phyloP scores from a whole-genome alignment of 2,797 vertebrate species.

The Luscinia luscinia region DNA sequence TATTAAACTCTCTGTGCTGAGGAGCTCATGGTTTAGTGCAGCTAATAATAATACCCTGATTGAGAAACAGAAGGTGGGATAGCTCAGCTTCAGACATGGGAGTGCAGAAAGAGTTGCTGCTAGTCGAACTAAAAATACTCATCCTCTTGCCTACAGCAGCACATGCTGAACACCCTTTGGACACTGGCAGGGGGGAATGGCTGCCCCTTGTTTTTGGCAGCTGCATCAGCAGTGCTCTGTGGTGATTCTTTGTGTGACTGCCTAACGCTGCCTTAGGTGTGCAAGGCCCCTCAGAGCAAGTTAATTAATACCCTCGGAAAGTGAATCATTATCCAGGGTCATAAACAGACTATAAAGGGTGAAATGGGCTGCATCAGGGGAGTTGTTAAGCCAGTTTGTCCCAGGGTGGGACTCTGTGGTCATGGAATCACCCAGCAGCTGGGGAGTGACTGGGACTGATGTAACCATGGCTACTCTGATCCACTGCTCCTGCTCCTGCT shows the following conservation, averaged over 20 bases:
- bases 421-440: rapidly evolving
- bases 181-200: neutral
- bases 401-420: neutral
- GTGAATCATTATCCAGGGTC: constrained; percentile 31
- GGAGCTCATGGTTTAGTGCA: neutral
- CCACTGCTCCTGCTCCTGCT: constrained; percentile 12
- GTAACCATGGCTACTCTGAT: constrained; percentile 57
- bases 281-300: neutral
- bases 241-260: rapidly evolving
- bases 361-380: neutral
- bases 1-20: neutral
- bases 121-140: constrained; percentile 62
- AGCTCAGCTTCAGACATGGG: constrained; percentile 12
- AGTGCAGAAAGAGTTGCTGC: constrained; percentile 16
- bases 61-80: constrained; percentile 59
- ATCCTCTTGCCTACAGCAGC: constrained; percentile 9
- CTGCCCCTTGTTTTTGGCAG: neutral
- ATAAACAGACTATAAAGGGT: neutral
- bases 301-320: neutral
- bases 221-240: neutral
- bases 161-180: neutral
- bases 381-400: neutral
- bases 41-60: constrained; percentile 59
- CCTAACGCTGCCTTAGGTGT: neutral
- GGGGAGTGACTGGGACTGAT: neutral